phyloP scores from a whole-genome alignment of 2,888 invertebrate genomes.

The Agonopterix subpropinquella region DNA sequence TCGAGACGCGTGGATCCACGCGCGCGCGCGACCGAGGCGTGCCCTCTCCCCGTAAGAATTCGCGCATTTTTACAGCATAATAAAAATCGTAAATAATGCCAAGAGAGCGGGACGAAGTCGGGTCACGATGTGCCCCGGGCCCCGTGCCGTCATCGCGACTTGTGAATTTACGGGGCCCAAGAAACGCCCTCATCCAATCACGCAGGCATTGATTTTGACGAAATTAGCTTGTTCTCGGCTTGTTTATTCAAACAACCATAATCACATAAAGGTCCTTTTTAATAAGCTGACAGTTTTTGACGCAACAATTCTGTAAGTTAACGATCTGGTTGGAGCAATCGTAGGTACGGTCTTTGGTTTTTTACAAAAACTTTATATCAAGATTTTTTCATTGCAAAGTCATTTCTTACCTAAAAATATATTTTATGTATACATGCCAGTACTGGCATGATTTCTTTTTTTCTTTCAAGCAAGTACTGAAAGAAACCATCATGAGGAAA shows the following conservation, averaged over 20 bases:
- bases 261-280: background rate
- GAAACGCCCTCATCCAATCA: constrained; percentile 42
- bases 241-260: constrained; percentile 14
- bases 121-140: constrained; percentile 68
- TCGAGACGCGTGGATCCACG: constrained; percentile 67
- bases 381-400: too few species aligned
- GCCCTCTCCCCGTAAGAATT: constrained; percentile 51
- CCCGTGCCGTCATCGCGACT: constrained; percentile 56
- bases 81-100: constrained; percentile 70
- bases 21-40: constrained; percentile 59
- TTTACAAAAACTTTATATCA: too few species aligned
- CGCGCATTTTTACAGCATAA: constrained; percentile 67
- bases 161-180: constrained; percentile 57
- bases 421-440: too few species aligned
- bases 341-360: too few species aligned
- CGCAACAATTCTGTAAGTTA: too few species aligned
- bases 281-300: too few species aligned
- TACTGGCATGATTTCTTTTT: too few species aligned
- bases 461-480: too few species aligned
- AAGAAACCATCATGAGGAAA: too few species aligned
- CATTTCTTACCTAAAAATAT: too few species aligned
- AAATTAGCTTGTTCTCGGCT: constrained; percentile 21
- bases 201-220: constrained; percentile 34
- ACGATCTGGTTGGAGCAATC: too few species aligned
- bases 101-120: constrained; percentile 52